Conservation (phyloP, 2,797 vertebrate genomes). For the Aldrovandia affinis region DNA sequence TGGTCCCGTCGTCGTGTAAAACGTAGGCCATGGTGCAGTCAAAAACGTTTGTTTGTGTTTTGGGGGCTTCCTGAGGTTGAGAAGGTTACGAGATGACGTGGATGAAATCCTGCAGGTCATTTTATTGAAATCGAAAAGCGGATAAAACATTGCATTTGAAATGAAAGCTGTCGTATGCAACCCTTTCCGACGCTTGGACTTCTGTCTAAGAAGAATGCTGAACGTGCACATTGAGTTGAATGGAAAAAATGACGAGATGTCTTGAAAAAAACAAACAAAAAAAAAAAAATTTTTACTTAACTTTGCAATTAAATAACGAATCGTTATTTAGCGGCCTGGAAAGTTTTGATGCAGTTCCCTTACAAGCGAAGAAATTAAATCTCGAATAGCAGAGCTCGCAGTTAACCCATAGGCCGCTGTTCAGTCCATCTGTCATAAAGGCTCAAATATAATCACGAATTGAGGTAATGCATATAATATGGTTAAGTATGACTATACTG, state of each 20-base stretch:
- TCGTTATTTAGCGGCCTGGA: not conserved
- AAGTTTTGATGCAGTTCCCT: conserved; percentile 22
- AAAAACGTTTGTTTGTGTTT: no score
- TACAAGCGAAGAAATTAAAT: not conserved
- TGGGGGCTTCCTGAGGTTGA: no score
- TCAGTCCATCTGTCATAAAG: not conserved
- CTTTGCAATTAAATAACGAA: conserved; percentile 17
- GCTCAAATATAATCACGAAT: not conserved
- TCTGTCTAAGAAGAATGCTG: no score
- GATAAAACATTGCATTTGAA: not conserved
- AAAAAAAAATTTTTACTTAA: conserved; percentile 20
- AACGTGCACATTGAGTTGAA: conserved; percentile 5
- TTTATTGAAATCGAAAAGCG: conserved; percentile 9
- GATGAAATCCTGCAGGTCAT: not conserved
- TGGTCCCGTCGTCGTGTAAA: no score
- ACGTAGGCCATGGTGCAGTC: no score
- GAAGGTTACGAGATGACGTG: not conserved
- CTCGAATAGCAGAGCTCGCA: not conserved
- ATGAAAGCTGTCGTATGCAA: not conserved
- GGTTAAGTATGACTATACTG: not conserved
- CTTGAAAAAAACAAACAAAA: no score
- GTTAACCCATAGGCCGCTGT: not conserved
- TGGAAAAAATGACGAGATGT: conserved; percentile 16
- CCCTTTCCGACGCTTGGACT: no score
- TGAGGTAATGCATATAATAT: not conserved